Percentiles rank a stretch among this genome's conserved stretches.
These are phyloP conservation scores for Petrocephalus zakoni DNA, from an alignment of 2,113 vertebrate genomes.

Conservation along the genomic window DNA sequence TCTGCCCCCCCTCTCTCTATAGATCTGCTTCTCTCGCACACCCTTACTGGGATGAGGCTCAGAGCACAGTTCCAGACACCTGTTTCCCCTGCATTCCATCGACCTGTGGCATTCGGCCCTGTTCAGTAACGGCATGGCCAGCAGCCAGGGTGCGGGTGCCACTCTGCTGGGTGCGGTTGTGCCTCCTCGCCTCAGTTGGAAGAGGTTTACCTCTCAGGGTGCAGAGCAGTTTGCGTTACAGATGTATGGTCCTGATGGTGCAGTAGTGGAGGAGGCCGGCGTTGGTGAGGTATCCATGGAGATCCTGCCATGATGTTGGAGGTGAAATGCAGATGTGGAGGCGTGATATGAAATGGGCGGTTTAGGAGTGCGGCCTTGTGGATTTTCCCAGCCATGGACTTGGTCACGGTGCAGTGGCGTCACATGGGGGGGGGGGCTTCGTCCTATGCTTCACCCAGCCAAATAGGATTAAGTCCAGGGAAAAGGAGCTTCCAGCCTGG, in stretches of 20 bases:
- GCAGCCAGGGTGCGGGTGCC: not conserved
- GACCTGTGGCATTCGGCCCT: not conserved
- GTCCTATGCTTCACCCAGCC: constrained; percentile 6
- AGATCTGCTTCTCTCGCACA: not conserved
- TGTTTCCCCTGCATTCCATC: constrained; percentile 10
- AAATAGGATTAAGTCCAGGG: constrained; percentile 26
- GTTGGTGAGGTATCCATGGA: not conserved
- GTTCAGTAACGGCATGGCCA: not conserved
- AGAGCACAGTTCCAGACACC: constrained; percentile 19
- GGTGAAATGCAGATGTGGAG: not conserved
- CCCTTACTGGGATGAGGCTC: not conserved
- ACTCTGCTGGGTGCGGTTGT: not conserved
- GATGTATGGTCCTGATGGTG: not conserved
- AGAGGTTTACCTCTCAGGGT: not conserved
- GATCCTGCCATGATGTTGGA: not conserved
- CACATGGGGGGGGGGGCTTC: not conserved
- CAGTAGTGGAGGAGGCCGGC: not conserved
- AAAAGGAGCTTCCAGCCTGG: not conserved
- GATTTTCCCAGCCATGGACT: not conserved
- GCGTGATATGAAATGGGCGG: not conserved
- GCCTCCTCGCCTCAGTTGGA: not conserved
- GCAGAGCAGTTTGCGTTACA: not conserved
- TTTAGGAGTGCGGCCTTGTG: not conserved
- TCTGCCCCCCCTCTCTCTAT: not conserved
- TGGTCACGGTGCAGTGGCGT: not conserved